phyloP scores from a whole-genome alignment of 2,888 invertebrate species.

The Acleris laterana region DNA sequence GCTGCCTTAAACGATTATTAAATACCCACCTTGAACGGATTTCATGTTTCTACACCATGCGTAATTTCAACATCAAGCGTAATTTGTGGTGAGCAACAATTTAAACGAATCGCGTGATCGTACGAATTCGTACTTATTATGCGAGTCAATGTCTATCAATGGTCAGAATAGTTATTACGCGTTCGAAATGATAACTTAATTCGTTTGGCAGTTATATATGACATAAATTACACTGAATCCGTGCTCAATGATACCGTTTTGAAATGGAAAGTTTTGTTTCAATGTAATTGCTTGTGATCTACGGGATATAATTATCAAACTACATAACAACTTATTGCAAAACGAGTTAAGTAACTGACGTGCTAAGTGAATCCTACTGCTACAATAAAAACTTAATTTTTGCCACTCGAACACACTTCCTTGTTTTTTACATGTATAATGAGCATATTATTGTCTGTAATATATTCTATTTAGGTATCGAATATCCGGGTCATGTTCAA shows the following conservation, averaged over 20 bases:
- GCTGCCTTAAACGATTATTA: conserved; percentile 13
- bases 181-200: conserved; percentile 22
- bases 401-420: conserved; percentile 59
- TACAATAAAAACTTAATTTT: conserved; percentile 49
- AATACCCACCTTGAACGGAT: conserved; percentile 14
- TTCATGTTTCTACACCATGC: conserved; percentile 8
- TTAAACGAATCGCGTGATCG: conserved; percentile 23
- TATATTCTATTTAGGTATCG: conserved; percentile 46
- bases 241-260: conserved; percentile 2
- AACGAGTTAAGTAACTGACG: conserved; percentile 29
- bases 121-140: conserved; percentile 11
- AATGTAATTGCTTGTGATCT: conserved; percentile 15
- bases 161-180: conserved; percentile 14
- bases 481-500: conserved; percentile 53
- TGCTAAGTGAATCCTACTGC: conserved; percentile 34
- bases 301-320: conserved; percentile 9
- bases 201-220: conserved; percentile 12
- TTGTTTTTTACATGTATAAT: conserved; percentile 54
- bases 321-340: conserved; percentile 17
- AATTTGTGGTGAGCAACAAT: conserved; percentile 16
- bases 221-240: conserved; percentile 13
- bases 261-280: conserved; percentile 25
- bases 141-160: conserved; percentile 27
- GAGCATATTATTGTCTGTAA: conserved; percentile 44
- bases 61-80: conserved; percentile 16